These are phyloP conservation scores for Atractosteus spatula DNA, from an alignment of 2,113 vertebrate species.

Conservation along the genomic window DNA sequence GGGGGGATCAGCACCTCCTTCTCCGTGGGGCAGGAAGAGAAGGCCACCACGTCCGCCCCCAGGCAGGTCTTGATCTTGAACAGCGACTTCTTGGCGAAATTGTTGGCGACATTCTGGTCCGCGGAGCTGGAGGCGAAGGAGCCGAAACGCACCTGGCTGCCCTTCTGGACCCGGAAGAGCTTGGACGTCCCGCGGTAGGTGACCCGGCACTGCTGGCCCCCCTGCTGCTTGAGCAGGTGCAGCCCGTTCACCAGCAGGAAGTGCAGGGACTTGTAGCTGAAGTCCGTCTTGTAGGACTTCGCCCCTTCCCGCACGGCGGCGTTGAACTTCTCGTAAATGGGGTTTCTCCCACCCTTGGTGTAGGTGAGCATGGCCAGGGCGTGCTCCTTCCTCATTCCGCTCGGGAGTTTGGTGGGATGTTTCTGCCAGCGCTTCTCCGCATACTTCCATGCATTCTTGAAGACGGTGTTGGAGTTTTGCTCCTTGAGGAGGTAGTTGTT, in stretches of 20 bases:
- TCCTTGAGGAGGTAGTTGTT: not conserved
- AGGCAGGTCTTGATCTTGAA: slow-evolving; percentile 12
- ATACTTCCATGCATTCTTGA: not conserved
- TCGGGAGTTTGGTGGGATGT: not conserved
- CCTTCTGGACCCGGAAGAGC: not conserved
- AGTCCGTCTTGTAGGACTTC: not conserved
- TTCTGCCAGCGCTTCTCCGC: not conserved
- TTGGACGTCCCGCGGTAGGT: not conserved
- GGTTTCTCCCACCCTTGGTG: not conserved
- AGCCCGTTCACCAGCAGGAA: slow-evolving; percentile 9
- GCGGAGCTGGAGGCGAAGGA: slow-evolving; percentile 2
- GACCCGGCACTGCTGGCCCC: not conserved
- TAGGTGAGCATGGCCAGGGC: not conserved
- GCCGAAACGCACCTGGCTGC: slow-evolving; percentile 1
- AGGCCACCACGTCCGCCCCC: not conserved
- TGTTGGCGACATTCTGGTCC: not conserved
- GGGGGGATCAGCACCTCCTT: slow-evolving; percentile 16
- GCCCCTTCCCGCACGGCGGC: not conserved
- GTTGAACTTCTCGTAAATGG: not conserved
- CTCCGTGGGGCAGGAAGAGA: not conserved
- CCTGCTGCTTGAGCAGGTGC: not conserved
- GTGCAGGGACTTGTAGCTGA: not conserved
- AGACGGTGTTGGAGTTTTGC: not conserved
- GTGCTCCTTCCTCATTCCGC: not conserved
- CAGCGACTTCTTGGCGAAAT: not conserved